Conservation (phyloP, 2,113 vertebrate species). For the Amblyopsis rosae region DNA sequence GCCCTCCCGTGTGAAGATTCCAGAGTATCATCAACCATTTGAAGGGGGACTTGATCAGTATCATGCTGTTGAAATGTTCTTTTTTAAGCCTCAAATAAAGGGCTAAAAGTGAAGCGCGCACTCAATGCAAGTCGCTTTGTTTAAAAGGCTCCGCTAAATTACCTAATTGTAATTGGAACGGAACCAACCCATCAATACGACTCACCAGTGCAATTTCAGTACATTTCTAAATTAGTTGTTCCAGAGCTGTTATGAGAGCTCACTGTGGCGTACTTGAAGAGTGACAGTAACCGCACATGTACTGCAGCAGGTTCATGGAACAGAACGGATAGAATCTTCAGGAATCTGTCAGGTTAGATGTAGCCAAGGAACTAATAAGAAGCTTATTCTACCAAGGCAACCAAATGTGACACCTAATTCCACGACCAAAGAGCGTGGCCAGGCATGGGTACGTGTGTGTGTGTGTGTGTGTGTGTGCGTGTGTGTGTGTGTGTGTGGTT, state of each 20-base stretch:
- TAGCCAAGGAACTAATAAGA: slow-evolving; percentile 54
- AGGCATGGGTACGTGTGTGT: neutral
- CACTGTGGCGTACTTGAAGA: neutral
- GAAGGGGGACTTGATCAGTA: no score
- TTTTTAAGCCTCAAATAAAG: no score
- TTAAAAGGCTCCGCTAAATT: no score
- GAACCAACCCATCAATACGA: no score
- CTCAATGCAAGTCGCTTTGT: no score
- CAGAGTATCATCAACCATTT: no score
- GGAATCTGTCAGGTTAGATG: slow-evolving; percentile 54
- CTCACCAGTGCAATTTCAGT: neutral
- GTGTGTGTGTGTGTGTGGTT: slow-evolving; percentile 11
- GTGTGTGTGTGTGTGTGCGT: slow-evolving; percentile 3
- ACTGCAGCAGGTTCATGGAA: slow-evolving; percentile 35
- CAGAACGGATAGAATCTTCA: slow-evolving; percentile 50
- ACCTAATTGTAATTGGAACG: no score
- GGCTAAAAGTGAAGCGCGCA: no score
- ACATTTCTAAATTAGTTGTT: slow-evolving; percentile 10
- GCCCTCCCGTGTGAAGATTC: no score
- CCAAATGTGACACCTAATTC: slow-evolving; percentile 68
- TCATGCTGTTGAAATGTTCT: no score
- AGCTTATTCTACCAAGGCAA: slow-evolving; percentile 59
- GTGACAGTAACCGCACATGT: slow-evolving; percentile 23
- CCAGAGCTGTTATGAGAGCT: slow-evolving; percentile 12
- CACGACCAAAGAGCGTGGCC: slow-evolving; percentile 37